Percentiles rank a stretch among this genome's conserved stretches.
These are phyloP conservation scores for Rhabdophis nuchalis DNA, from an alignment of 2,797 vertebrate species.

Conservation along the genomic window DNA sequence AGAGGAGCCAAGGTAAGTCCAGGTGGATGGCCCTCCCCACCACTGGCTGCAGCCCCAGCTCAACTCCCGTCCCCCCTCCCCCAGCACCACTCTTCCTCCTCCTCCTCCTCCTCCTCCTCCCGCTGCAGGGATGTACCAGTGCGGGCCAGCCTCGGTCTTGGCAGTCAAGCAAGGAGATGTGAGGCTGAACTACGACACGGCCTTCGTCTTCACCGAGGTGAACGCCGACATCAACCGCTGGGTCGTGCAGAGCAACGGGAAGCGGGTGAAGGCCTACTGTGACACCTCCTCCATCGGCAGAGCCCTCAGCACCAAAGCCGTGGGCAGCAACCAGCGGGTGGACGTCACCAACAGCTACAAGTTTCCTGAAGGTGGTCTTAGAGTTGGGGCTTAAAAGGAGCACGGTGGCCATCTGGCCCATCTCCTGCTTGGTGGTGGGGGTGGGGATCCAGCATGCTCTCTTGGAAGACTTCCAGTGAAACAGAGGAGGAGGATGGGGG, in stretches of 20 bases:
- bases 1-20: slow-evolving; percentile 77
- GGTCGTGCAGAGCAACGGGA: slow-evolving; percentile 69
- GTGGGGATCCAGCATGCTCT: neutral
- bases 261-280: slow-evolving; percentile 59
- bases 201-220: slow-evolving; percentile 72
- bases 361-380: slow-evolving; percentile 78
- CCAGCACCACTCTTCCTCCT: rapidly evolving
- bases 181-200: slow-evolving; percentile 65
- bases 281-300: slow-evolving; percentile 75
- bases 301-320: slow-evolving; percentile 85
- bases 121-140: slow-evolving; percentile 68
- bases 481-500: neutral
- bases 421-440: neutral
- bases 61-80: neutral
- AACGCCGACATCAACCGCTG: slow-evolving; percentile 72
- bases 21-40: neutral
- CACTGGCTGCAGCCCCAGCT: neutral
- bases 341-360: slow-evolving; percentile 85
- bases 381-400: neutral
- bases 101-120: neutral
- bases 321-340: slow-evolving; percentile 71
- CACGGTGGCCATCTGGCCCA: neutral
- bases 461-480: neutral
- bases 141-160: slow-evolving; percentile 70
- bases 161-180: slow-evolving; percentile 74